Evolutionary conservation across 1,140 invertebrate species (phyloP), one percentile per base, ranked within the genome.

Genomic region (Drosophila prosaltans): DNA sequence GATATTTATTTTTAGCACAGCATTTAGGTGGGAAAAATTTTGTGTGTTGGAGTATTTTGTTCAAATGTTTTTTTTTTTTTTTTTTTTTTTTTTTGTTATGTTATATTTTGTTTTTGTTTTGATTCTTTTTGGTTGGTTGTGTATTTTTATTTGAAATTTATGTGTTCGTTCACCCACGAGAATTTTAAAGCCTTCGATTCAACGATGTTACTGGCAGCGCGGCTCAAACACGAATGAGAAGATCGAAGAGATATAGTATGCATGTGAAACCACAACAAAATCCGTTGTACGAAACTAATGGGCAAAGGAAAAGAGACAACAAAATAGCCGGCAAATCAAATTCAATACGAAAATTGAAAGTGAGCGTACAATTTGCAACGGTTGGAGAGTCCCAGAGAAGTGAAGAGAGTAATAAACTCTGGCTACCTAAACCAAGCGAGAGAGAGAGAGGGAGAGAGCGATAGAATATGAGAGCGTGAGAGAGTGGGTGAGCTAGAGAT

Each of bases 161-260:
- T 51, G 21, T 51, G 21, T 51, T 24, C 8, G n/a, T 51, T 45
- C 45, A 51, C 45, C 45, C 45, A 51, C 45, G 45, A 51, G 21
- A 51, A 51, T 57, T 57, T 6, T 39, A 26, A 36, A 61, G 66
- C 45, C 39, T 28, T 48, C 32, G 54, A 59, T 26, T 39, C 26
- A 8, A 41, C 83, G 84, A 65, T 68, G 80, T 72, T 77, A 28
- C 62, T 77, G 67, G 69, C 55, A 77, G 59, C 70, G 77, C 80
- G 84, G 70, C 77, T 88, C 72, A 78, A 72, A 86, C 67, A 71
- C 73, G 78, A 86, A 83, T 86, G 83, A 89, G 32, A 63, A 72
- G 55, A 71, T 59, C 61, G 48, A 67, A 81, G 67, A 70, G 65
- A 81, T 78, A 78, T 76, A 16, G 16, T 16, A 16, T 16, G 16